Conservation (phyloP, 2,888 invertebrate species). For the Lycaena phlaeas region DNA sequence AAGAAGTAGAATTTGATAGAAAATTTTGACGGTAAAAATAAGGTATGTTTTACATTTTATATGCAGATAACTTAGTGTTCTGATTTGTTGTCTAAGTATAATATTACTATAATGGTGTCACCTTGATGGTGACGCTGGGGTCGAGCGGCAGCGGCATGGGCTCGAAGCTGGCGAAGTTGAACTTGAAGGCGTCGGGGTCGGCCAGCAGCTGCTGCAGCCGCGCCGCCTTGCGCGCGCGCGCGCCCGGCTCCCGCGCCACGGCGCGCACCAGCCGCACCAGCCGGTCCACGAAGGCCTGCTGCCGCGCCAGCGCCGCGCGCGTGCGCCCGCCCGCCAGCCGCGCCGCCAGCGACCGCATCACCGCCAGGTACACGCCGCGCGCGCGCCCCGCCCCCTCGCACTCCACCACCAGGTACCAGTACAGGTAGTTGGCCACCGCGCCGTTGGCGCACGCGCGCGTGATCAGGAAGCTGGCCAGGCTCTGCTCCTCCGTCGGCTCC, state of each 20-base stretch:
- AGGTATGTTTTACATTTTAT: too few relatives aligned
- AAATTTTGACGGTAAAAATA: too few relatives aligned
- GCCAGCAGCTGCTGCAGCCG: slow-evolving; percentile 87
- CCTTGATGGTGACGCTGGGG: slow-evolving; percentile 79
- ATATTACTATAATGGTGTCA: too few relatives aligned
- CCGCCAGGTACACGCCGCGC: slow-evolving; percentile 90
- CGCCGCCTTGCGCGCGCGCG: slow-evolving; percentile 93
- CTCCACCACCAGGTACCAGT: slow-evolving; percentile 96
- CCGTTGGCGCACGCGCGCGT: slow-evolving; percentile 90
- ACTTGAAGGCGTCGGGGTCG: slow-evolving; percentile 85
- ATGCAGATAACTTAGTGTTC: background rate
- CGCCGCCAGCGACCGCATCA: slow-evolving; percentile 89
- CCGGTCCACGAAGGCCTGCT: slow-evolving; percentile 93
- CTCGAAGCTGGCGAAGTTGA: slow-evolving; percentile 92
- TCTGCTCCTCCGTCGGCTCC: slow-evolving; percentile 56
- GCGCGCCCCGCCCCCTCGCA: slow-evolving; percentile 84
- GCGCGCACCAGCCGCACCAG: slow-evolving; percentile 89
- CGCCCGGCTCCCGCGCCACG: slow-evolving; percentile 92
- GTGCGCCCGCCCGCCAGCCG: slow-evolving; percentile 79
- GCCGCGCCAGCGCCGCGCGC: slow-evolving; percentile 83
- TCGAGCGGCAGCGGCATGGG: slow-evolving; percentile 95
- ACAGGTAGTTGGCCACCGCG: slow-evolving; percentile 95
- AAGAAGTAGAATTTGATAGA: too few relatives aligned
- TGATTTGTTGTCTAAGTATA: too few relatives aligned
- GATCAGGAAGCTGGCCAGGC: slow-evolving; percentile 93